These are phyloP conservation scores for Calypte anna DNA, from an alignment of 2,113 vertebrate genomes.

Conservation along the genomic window DNA sequence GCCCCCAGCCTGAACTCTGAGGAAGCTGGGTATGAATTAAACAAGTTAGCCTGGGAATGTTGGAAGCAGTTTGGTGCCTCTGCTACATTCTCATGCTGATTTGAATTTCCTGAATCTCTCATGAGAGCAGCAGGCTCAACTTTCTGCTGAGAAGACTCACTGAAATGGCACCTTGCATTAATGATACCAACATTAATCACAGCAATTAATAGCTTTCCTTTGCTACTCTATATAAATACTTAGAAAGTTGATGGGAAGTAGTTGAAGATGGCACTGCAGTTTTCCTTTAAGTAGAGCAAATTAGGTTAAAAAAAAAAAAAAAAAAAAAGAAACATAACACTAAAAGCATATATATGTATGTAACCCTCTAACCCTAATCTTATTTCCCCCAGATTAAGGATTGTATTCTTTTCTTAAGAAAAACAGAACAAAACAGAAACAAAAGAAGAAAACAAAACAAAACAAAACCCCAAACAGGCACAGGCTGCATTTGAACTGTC, in stretches of 20 bases:
- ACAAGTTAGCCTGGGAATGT: background rate
- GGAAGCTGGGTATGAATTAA: background rate
- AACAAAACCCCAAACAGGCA: background rate
- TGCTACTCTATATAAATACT: background rate
- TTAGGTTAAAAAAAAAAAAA: background rate
- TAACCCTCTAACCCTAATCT: conserved; percentile 47
- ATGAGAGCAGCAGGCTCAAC: background rate
- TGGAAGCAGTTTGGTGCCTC: background rate
- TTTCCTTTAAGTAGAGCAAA: conserved; percentile 50
- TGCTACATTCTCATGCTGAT: accelerated
- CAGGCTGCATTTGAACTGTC: conserved; percentile 31
- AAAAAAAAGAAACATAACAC: background rate
- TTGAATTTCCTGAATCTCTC: background rate
- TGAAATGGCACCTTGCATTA: background rate
- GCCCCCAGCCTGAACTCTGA: too few species aligned
- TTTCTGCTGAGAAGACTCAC: background rate
- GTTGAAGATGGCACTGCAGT: conserved; percentile 26
- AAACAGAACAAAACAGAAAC: background rate
- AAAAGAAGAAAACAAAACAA: background rate
- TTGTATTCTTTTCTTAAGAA: background rate
- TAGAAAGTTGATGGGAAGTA: background rate
- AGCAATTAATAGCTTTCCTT: conserved; percentile 10
- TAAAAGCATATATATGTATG: conserved; percentile 54
- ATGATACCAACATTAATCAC: conserved; percentile 7
- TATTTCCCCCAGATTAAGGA: conserved; percentile 41